These are phyloP conservation scores for Cydia splendana DNA, from an alignment of 1,140 invertebrate genomes.

Conservation along the genomic window DNA sequence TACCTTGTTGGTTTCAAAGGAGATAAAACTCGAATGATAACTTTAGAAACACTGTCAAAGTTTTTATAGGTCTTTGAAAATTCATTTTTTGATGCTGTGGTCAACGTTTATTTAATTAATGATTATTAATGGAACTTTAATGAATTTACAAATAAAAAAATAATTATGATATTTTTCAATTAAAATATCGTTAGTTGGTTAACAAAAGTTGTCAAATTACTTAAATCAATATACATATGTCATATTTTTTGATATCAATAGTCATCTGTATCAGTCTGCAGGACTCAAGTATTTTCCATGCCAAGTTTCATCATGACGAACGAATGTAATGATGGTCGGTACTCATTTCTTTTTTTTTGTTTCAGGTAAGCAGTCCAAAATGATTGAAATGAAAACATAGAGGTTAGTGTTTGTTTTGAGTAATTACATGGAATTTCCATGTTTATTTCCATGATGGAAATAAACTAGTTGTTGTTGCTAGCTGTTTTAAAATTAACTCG, in stretches of 20 bases:
- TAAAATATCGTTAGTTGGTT: neutral
- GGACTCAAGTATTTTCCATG: no score
- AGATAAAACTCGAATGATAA: neutral
- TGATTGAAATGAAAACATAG: neutral
- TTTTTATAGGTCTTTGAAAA: neutral
- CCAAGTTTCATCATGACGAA: no score
- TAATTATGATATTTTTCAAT: neutral
- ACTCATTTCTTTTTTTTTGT: neutral
- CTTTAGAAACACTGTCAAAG: neutral
- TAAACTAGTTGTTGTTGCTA: no score
- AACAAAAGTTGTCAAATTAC: no score
- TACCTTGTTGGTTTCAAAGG: conserved; percentile 6
- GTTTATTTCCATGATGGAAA: no score
- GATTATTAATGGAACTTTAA: neutral
- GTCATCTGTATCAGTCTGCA: no score
- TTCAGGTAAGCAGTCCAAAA: neutral
- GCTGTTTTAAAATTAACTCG: neutral
- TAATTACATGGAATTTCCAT: no score
- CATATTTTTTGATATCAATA: no score
- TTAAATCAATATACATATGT: no score
- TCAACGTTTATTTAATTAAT: neutral
- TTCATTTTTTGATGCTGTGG: neutral
- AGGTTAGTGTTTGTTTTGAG: neutral
- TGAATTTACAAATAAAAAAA: neutral
- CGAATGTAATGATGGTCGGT: neutral